A percentile compares a stretch with the other conserved stretches of the same genome.
These are phyloP conservation scores for Batillaria attramentaria DNA, from an alignment of 1,140 invertebrate genomes.

Conservation along the genomic window DNA sequence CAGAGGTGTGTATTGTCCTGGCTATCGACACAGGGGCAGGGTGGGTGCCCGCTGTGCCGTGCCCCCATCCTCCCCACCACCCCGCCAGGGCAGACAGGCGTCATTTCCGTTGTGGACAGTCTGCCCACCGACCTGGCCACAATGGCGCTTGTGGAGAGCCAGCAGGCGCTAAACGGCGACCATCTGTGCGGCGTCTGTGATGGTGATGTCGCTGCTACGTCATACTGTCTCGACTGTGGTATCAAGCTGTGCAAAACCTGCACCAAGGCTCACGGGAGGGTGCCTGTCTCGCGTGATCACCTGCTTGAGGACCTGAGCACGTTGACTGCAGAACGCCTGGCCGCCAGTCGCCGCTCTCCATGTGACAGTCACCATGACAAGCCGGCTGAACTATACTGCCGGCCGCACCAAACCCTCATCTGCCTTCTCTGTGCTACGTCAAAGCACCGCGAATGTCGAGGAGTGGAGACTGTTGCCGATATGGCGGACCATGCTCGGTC, in stretches of 20 bases:
- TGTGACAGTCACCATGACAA: not conserved
- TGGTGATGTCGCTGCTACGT: too few relatives aligned
- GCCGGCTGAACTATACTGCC: not conserved
- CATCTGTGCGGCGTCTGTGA: not conserved
- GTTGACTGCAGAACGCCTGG: not conserved
- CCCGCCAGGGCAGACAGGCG: not conserved
- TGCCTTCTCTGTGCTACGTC: not conserved
- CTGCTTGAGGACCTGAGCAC: not conserved
- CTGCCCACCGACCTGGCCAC: constrained; percentile 15
- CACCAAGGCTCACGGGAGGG: not conserved
- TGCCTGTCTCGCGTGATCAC: not conserved
- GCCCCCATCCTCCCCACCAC: not conserved
- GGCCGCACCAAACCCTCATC: not conserved
- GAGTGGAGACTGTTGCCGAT: not conserved
- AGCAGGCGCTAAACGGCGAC: not conserved
- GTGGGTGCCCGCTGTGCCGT: not conserved
- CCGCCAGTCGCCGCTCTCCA: not conserved
- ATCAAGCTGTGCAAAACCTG: constrained; percentile 1
- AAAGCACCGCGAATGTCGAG: not conserved
- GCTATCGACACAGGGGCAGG: too few relatives aligned
- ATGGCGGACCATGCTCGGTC: not conserved
- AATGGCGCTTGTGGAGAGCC: not conserved
- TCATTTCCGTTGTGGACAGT: not conserved
- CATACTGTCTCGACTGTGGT: not conserved
- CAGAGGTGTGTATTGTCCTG: too few relatives aligned